Base-by-base conservation (phyloP, 2,888 invertebrate genomes). In the Pammene aurita region DNA sequence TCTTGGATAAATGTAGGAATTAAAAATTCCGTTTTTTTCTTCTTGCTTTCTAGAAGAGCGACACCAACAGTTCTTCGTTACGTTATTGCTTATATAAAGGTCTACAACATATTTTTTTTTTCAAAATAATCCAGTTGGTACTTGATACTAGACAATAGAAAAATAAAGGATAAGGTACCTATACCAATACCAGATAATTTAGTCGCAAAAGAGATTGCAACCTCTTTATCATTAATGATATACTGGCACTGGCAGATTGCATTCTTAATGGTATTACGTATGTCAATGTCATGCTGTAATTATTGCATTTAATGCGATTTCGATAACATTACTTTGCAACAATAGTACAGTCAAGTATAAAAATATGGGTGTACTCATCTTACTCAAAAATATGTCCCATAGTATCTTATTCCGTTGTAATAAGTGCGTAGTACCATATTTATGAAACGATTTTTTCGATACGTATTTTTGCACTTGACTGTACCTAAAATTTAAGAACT, bases 111-210 rank as follows among this genome's bases (percentile, higher is more conserved):
- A 60, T n/a, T 60, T 41, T 60, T 60, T 60, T n/a, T 60, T 60
- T 60, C 60, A 60, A 60, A 60, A 60, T 46, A 46, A 60, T 60
- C 48, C 48, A 60, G 46, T 60, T 60, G 46, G 34, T 60, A 60
- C 35, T 48, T 60, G 35, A 48, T 60, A 48, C 60, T 35, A 60
- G 35, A 60, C 48, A 60, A 48, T 48, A 35, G 48, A 60, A 60
- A 60, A 60, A 60, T 60, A 44, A 58, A 26, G n/a, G 44, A 58
- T 44, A 58, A 42, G 26, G 26, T 58, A 58, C 44, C 44, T 58
- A 58, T 42, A 44, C 44, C 44, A 58, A 58, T 7, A 44, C 44
- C n/a, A 58, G 44, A 58, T 58, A 58, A 44, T 58, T 58, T 26
- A 58, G 58, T 58, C 58, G 58, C 58, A 58, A n/a, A n/a, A n/a